Evolutionary conservation across 2,797 vertebrate genomes (phyloP), one percentile per base, ranked within the genome.

Genomic region (Oophaga sylvatica): DNA sequence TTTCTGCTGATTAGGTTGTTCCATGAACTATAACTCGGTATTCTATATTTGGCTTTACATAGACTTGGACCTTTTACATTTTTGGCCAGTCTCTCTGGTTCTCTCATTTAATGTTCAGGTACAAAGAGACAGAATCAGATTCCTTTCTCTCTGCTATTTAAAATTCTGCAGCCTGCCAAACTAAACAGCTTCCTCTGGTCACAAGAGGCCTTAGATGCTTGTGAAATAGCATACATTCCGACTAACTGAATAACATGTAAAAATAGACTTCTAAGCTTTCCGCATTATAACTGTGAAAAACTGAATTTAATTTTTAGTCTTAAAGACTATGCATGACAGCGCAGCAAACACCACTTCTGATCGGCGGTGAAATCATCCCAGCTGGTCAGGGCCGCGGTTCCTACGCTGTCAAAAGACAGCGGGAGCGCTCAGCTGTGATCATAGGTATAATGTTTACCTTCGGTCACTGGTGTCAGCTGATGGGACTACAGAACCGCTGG

Each of bases 191-290:
- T 92, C 90, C 90, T 91, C 92, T 93, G 91, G 92, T 91, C 85
- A 84, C 84, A 15, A 70, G 90, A 75, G 67, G 87, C 17, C 91
- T 89, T 88, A 88, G 91, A 70, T 91, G 86, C 93, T 80, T 86
- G 90, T 92, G 90, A 93, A 93, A 94, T 93, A 86, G 90, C 91
- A 85, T 82, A 89, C 94, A 95, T 95, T 95, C 94, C 91, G 93
- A 75, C 84, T 59, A 85, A 90, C 84, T 94, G 94, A 94, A 90
- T 91, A 93, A 93, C 88, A 35, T 71, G 22, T 91, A 90, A 91
- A 94, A 93, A 92, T 92, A 92, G 92, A 84, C 53, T 63, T 11
- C 41, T 17, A 26, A 31, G 11, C 48, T 26, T 70, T 68, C 3
- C n/a, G 59, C 57, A 26, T 76, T 78, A 71, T 68, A 67, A 59